Base-by-base conservation (phyloP, 2,797 vertebrate genomes). In the Ctenosaura bakeri region DNA sequence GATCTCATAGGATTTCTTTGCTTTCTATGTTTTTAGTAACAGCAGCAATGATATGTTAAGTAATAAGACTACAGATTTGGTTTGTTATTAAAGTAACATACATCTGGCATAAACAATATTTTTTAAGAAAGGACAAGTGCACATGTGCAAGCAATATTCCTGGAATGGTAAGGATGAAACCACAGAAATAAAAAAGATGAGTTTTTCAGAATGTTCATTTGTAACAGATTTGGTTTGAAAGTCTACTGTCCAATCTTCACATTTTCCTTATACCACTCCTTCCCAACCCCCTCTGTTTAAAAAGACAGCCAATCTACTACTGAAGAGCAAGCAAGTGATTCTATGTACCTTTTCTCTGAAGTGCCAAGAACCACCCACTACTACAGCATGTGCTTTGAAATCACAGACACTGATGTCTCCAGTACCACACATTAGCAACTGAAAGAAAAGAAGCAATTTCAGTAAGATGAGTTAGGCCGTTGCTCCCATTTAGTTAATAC, bases 371-470 rank as follows among this genome's bases (percentile, higher is more conserved):
- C 99, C 99, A 89, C 99, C 99, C 83, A 99, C 98, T 71, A 99
- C 98, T 89, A 99, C 98, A 90, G 99, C 99, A 42, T 99, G 99
- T 87, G 99, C 98, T 97, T 99, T 99, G 96, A 99, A 99, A 97
- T 99, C 99, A 96, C 98, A 98, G 86, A 99, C 99, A 56, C 98
- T 99, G 95, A 99, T 99, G 94, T 99, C 98, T 42, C 99, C 99
- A 32, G 99, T 99, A 93, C 99, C 99, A 22, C 99, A 99, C 99
- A 99, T 99, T 93, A 99, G 97, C 93, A 99, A 97, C 99, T 99
- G 92, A 80, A 95, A 93, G 93, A 94, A 93, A 94, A 96, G 1
- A 88, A 71, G 50, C 42, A 2, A 66, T 59, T 79, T 69, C 42
- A 83, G 83, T 95, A 93, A 62, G 69, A 91, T 91, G 85, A 29